Conservation (phyloP, 2,113 vertebrate species). For the Nerophis ophidion region DNA sequence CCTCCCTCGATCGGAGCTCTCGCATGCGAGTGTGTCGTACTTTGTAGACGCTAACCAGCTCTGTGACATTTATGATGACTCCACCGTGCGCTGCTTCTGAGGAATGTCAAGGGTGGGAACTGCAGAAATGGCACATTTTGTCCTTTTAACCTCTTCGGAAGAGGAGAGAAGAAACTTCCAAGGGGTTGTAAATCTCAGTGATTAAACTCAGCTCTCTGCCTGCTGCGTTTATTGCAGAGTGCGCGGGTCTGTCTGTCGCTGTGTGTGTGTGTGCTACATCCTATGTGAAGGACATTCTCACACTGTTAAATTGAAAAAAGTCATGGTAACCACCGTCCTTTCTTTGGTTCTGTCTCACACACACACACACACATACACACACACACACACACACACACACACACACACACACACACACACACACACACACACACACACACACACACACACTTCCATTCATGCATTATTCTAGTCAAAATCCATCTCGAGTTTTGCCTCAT, state of each 20-base stretch:
- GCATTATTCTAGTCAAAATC: background rate
- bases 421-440: conserved; percentile 15
- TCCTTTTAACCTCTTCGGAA: conserved; percentile 45
- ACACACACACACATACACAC: conserved; percentile 19
- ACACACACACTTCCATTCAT: background rate
- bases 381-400: conserved; percentile 13
- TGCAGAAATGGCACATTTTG: conserved; percentile 17
- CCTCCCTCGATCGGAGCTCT: background rate
- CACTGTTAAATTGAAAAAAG: conserved; percentile 63
- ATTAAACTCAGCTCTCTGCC: conserved; percentile 50
- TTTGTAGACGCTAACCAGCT: conserved; percentile 8
- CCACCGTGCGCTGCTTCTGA: conserved; percentile 30
- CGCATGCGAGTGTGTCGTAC: conserved; percentile 13
- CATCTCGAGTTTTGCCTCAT: too few species aligned
- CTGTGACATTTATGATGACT: conserved; percentile 34
- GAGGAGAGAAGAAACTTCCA: conserved; percentile 19
- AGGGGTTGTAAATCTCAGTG: conserved; percentile 51
- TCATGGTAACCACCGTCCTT: conserved; percentile 50
- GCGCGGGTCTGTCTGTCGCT: conserved; percentile 36
- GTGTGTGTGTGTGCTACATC: conserved; percentile 41
- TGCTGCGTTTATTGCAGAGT: conserved; percentile 42
- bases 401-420: conserved; percentile 18
- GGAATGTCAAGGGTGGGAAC: conserved; percentile 43
- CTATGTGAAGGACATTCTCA: conserved; percentile 47
- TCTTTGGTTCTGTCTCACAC: conserved; percentile 14